phyloP scores from a whole-genome alignment of 2,113 vertebrate genomes.

The Anthoscopus minutus region DNA sequence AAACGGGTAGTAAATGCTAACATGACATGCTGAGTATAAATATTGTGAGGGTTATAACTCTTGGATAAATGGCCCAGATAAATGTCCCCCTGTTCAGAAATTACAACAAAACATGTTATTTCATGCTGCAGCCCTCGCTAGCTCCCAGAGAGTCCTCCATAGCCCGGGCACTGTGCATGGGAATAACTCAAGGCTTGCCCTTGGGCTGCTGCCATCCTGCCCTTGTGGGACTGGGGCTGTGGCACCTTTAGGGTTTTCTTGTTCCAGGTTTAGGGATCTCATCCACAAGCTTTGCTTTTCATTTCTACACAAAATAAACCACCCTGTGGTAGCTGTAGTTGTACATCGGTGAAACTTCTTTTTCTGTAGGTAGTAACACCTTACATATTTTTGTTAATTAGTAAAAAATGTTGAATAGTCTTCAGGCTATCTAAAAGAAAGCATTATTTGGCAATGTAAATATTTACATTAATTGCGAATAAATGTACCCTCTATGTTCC shows the following conservation, averaged over 20 bases:
- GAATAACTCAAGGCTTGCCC: neutral
- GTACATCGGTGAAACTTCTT: neutral
- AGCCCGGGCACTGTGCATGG: neutral
- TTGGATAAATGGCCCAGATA: slow-evolving; percentile 47
- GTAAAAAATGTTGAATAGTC: neutral
- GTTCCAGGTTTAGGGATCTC: fast-evolving
- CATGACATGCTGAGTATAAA: slow-evolving; percentile 68
- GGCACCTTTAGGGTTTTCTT: neutral
- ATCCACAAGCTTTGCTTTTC: neutral
- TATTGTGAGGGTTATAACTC: slow-evolving; percentile 65
- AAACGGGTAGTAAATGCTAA: slow-evolving; percentile 75
- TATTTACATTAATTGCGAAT: neutral
- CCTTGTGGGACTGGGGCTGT: neutral
- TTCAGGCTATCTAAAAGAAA: neutral
- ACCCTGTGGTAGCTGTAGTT: fast-evolving
- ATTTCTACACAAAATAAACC: neutral
- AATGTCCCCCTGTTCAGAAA: slow-evolving; percentile 46
- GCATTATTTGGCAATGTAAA: neutral
- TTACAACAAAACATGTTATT: slow-evolving; percentile 54
- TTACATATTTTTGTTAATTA: neutral
- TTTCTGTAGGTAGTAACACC: neutral
- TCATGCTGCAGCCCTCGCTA: neutral
- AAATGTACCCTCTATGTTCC: neutral
- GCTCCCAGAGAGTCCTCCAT: neutral
- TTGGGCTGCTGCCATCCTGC: neutral